A percentile compares a stretch with the other conserved stretches of the same genome.
These are phyloP conservation scores for Catharus fuscescens DNA, from an alignment of 2,113 vertebrate genomes.

Conservation along the genomic window DNA sequence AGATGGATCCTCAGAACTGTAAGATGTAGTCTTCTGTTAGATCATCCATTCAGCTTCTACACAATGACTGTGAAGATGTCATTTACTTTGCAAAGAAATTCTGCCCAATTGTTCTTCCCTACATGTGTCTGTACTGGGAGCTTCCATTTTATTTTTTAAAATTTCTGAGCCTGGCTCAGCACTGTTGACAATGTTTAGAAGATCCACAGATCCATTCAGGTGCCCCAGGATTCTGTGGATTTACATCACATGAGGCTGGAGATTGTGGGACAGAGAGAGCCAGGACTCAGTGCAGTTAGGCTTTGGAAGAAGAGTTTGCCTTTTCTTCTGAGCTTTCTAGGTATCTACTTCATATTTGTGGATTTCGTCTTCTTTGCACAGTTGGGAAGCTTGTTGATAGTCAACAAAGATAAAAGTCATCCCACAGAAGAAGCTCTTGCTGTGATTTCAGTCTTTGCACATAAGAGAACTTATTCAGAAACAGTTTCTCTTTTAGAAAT, in stretches of 20 bases:
- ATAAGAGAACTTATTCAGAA: neutral
- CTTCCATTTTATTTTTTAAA: neutral
- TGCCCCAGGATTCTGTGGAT: neutral
- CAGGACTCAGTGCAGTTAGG: neutral
- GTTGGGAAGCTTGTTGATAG: neutral
- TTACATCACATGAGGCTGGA: neutral
- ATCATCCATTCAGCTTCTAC: neutral
- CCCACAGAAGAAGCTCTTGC: neutral
- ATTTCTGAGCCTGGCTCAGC: neutral
- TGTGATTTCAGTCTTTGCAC: neutral
- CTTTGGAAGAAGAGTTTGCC: neutral
- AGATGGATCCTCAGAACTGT: neutral
- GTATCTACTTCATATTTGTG: neutral
- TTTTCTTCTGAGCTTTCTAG: neutral
- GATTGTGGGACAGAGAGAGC: neutral
- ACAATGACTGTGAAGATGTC: neutral
- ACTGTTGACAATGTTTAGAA: neutral
- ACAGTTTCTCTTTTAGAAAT: neutral
- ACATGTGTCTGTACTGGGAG: neutral
- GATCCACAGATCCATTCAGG: neutral
- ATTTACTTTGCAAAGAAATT: neutral
- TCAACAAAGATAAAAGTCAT: neutral
- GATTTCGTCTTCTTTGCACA: neutral
- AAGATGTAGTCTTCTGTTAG: neutral
- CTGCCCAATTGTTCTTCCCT: neutral